Base-by-base conservation (phyloP, 2,888 invertebrate genomes). In the Calliphora vomitoria region DNA sequence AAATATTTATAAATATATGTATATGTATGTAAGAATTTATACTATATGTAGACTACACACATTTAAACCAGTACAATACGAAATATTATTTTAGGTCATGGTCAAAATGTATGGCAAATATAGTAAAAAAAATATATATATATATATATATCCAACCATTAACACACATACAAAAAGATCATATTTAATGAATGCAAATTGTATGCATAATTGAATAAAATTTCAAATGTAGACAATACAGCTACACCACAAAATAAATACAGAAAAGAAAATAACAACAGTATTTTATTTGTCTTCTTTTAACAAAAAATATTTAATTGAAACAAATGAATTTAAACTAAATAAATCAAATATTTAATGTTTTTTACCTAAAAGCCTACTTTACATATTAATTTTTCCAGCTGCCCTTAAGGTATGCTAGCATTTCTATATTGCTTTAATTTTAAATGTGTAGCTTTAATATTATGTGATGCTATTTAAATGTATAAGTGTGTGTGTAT, bases 31-130 rank as follows among this genome's bases (percentile, higher is more conserved):
- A 25, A 50, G 15, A 50, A 47, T 50, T 31, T 11, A 60, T 31
- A 60, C 44, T 35, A 44, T 11, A 44, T 44, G 44, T 44, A 44
- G 11, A 15, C 25, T 15, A 55, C 41, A 69, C 31, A 69, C 47
- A 69, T n/a, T n/a, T n/a, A 47, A 60, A 53, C 53, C n/a, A 20
- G 3, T 31, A 68, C 53, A 85, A 62, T 74, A 55, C 31, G 66
- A 53, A 47, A 81, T 68, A 81, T 60, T 31, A 81, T 87, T 87
- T 82, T 87, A 82, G 87, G 87, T 87, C 87, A 87, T 68, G 87
- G 87, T 82, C 87, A 85, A 78, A 85, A 55, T 75, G 47, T 69
- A 68, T 81, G 60, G 64, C 35, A 68, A 76, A 82, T 44, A 66
- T 50, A 60, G 13, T 38, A 71, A 58, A 66, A 74, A 47, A n/a